Evolutionary conservation across 2,797 vertebrate genomes (phyloP).

Genomic region (Eupleurogrammus muticus): DNA sequence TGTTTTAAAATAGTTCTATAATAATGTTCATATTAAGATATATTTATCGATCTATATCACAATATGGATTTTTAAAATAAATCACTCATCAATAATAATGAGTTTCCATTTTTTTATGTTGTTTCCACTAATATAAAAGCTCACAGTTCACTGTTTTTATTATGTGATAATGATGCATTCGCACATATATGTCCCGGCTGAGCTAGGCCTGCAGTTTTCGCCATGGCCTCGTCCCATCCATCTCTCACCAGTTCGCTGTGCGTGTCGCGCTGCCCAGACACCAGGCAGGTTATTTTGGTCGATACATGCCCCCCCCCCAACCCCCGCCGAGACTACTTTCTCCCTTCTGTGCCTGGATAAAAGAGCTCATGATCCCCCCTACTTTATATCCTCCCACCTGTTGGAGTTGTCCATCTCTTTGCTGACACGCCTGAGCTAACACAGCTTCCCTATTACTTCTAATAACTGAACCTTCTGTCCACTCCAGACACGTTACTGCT

Average conservation of each 20-base stretch:
- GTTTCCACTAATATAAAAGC: not conserved
- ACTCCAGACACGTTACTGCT: constrained; percentile 4
- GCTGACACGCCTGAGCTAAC: constrained; percentile 55
- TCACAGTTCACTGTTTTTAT: not conserved
- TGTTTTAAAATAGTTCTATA: too few species aligned
- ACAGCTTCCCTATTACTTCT: constrained; percentile 47
- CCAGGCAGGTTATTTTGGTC: constrained; percentile 73
- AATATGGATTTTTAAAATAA: too few species aligned
- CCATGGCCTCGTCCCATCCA: constrained; percentile 51
- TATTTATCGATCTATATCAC: too few species aligned
- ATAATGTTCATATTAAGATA: too few species aligned
- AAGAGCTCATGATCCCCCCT: constrained; percentile 59
- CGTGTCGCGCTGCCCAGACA: constrained; percentile 62
- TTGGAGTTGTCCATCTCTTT: constrained; percentile 64
- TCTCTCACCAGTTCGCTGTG: constrained; percentile 50
- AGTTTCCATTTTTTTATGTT: not conserved
- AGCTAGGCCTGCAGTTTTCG: too few species aligned
- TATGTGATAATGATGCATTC: too few species aligned
- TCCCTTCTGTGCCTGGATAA: constrained; percentile 70
- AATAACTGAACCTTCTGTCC: constrained; percentile 38
- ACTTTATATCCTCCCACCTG: constrained; percentile 72
- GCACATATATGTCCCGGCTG: not conserved
- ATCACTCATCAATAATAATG: too few species aligned
- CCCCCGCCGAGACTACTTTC: constrained; percentile 74
- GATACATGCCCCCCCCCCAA: constrained; percentile 51